phyloP scores from a whole-genome alignment of 2,797 vertebrate genomes.

The Protonibea diacanthus region DNA sequence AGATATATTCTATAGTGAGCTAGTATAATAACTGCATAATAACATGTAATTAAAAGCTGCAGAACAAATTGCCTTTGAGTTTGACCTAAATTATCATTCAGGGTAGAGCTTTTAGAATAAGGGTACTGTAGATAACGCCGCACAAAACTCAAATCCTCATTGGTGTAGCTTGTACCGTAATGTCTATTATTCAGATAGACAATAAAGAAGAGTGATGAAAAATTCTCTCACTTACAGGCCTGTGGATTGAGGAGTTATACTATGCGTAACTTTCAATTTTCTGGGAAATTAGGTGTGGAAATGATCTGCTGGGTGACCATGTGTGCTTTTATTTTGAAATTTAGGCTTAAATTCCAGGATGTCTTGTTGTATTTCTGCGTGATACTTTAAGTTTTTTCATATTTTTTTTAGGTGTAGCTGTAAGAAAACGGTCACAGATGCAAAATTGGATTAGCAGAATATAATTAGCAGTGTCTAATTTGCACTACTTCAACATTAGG shows the following conservation, averaged over 20 bases:
- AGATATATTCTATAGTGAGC: neutral
- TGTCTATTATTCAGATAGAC: neutral
- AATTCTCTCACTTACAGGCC: neutral
- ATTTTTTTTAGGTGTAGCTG: neutral
- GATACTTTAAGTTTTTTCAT: neutral
- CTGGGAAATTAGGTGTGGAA: neutral
- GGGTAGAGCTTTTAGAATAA: neutral
- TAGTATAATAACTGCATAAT: conserved; percentile 23
- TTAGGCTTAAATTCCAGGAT: neutral
- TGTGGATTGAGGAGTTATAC: neutral
- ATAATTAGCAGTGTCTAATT: neutral
- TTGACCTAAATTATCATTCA: conserved; percentile 12
- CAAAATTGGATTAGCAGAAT: neutral
- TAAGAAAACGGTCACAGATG: neutral
- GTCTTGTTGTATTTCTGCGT: neutral
- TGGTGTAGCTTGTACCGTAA: neutral
- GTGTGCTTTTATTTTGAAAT: conserved; percentile 16
- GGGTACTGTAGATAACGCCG: neutral
- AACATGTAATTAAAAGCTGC: conserved; percentile 35
- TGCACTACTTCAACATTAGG: neutral
- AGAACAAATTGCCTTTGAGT: conserved; percentile 21
- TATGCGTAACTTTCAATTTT: neutral
- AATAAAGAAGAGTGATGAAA: neutral
- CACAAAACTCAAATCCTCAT: neutral
- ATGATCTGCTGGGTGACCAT: neutral